phyloP scores from a whole-genome alignment of 1,140 invertebrate genomes.

The Steinernema khuongi region DNA sequence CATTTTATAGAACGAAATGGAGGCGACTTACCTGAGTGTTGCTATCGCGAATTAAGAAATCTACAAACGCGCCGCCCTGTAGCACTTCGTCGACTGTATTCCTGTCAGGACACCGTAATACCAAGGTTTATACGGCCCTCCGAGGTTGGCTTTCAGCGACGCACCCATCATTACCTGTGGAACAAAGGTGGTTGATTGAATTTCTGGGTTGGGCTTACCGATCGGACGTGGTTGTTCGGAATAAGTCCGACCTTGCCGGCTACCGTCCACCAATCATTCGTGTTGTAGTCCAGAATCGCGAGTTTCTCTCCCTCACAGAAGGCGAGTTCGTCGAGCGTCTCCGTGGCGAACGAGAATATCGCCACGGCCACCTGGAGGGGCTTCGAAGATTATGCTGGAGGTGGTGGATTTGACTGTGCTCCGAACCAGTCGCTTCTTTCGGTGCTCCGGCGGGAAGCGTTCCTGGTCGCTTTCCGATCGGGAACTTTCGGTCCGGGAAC shows the following conservation, averaged over 20 bases:
- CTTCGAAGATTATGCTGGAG: conserved; percentile 10
- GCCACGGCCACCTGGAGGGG: conserved; percentile 82
- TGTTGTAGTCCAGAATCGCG: conserved; percentile 86
- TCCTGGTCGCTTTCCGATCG: too few species aligned
- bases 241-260: conserved; percentile 83
- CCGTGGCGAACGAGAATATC: conserved; percentile 84
- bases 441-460: conserved; percentile 67
- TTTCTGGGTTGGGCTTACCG: conserved; percentile 64
- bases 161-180: conserved; percentile 22
- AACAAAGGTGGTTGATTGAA: conserved; percentile 29
- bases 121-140: conserved; percentile 72
- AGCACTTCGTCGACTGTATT: conserved; percentile 88
- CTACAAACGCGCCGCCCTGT: conserved; percentile 87
- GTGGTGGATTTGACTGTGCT: conserved; percentile 69
- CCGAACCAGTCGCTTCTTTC: conserved; percentile 82
- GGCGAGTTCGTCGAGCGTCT: conserved; percentile 90
- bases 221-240: conserved; percentile 86
- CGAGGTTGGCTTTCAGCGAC: conserved; percentile 47
- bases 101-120: conserved; percentile 92
- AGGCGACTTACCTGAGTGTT: conserved; percentile 85
- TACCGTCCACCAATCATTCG: conserved; percentile 96
- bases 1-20: too few species aligned
- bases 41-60: conserved; percentile 94
- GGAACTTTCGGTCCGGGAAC: too few species aligned
- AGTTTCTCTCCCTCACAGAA: conserved; percentile 88